Base-by-base conservation (phyloP, 2,797 vertebrate species). In the Agapornis canus region DNA sequence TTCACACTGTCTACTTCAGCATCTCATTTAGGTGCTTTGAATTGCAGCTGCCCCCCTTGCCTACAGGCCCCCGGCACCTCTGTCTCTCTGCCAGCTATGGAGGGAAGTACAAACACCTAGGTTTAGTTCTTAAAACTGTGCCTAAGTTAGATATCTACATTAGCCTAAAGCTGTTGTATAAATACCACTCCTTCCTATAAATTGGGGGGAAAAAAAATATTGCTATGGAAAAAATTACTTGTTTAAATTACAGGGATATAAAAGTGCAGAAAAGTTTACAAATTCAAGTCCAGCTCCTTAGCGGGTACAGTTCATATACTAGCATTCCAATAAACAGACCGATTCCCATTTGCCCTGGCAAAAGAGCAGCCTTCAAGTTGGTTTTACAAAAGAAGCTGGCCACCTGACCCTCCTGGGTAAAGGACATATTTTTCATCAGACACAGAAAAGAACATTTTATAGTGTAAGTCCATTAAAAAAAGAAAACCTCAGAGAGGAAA, bases 1-100 rank as follows among this genome's bases (percentile, higher is more conserved):
- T 91, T 94, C 71, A 43, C 71, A 91, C 76, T 89, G 91, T 78
- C 92, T 90, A 81, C 76, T 90, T 86, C 69, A 91, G 32, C 72
- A 88, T 96, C 82, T 86, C 80, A 92, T 88, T 89, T 75, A 91
- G 65, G 85, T 91, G 52, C 61, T 96, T 92, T 92, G 90, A 92
- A 87, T 90, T 90, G 84, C 65, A 68, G 79, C 35, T 5, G 72
- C 17, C 45, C 10, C 31, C 12, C 20, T 69, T 1, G 51, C 79
- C 49, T 19, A 29, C 40, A 90, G 77, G 77, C 73, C 90, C 52
- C 54, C 2, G 2, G 85, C 86, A 88, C 80, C 73, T 73, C 75
- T 89, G 64, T 85, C n/a, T 81, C 65, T 49, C 52, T 95, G 91
- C 85, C 91, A 94, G 87, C 76, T 82, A 70, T 0, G 0, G n/a